phyloP scores from a whole-genome alignment of 2,797 vertebrate genomes.

The Eulemur mongoz region DNA sequence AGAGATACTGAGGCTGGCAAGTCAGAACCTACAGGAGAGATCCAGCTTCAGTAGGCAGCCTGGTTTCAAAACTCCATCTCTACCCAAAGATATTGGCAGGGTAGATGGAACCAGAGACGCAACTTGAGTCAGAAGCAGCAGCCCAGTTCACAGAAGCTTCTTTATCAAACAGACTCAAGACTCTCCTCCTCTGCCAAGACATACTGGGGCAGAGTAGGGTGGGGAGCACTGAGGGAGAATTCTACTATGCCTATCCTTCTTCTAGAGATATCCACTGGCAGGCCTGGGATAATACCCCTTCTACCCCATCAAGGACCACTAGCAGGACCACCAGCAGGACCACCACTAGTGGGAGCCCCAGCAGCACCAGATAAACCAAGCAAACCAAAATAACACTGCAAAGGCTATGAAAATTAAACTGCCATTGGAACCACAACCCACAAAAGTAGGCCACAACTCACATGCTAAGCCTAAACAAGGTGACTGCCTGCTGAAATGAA shows the following conservation, averaged over 20 bases:
- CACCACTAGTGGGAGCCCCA: not conserved
- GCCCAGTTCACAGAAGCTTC: not conserved
- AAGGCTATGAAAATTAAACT: conserved; percentile 32
- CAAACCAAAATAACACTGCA: conserved; percentile 13
- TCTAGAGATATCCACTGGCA: not conserved
- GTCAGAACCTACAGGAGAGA: not conserved
- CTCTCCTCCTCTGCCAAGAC: not conserved
- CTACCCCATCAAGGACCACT: not conserved
- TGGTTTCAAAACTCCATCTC: not conserved
- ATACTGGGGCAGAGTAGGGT: not conserved
- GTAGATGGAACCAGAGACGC: not conserved
- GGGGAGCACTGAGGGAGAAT: not conserved
- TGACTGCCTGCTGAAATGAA: not conserved
- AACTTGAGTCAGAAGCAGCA: not conserved
- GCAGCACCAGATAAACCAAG: not conserved
- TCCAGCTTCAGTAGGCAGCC: not conserved
- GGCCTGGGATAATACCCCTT: not conserved
- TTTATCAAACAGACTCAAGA: not conserved
- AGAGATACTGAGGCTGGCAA: not conserved
- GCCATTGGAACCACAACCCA: not conserved
- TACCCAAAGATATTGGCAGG: conserved; percentile 20
- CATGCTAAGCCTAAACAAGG: conserved; percentile 32
- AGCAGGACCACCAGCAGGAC: not conserved
- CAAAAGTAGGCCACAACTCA: not conserved
- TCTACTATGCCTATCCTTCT: not conserved